phyloP scores from a whole-genome alignment of 2,888 invertebrate genomes.

The Theristus sp. region DNA sequence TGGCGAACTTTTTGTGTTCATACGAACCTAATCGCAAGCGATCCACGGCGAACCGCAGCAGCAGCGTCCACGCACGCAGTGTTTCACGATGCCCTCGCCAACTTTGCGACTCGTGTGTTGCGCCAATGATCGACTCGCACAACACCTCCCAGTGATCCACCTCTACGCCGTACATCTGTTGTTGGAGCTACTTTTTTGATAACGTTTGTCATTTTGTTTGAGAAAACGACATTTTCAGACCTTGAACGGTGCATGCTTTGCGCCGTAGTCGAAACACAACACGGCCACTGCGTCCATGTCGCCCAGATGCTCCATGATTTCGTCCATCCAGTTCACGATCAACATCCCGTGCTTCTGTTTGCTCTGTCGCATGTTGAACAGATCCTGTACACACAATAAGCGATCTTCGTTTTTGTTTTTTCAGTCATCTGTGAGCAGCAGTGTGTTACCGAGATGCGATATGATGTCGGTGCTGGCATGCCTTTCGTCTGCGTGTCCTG shows the following conservation, averaged over 20 bases:
- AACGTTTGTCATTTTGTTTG: no score
- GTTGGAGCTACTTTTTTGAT: no score
- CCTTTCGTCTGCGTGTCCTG: no score
- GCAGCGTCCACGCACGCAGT: slow-evolving; percentile 3
- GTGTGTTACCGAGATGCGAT: no score
- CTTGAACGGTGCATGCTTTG: no score
- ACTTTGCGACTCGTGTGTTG: background rate
- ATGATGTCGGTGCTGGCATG: no score
- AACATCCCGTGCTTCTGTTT: background rate
- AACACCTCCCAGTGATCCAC: slow-evolving; percentile 2
- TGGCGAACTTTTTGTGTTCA: no score
- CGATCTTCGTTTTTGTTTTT: no score
- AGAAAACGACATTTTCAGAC: no score
- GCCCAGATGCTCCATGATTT: background rate
- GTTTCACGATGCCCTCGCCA: slow-evolving; percentile 1
- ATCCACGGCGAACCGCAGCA: slow-evolving; percentile 6
- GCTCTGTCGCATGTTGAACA: no score
- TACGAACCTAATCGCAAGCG: slow-evolving; percentile 6
- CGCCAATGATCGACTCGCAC: slow-evolving; percentile 3
- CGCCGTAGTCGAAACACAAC: background rate
- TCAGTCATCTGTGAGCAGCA: no score
- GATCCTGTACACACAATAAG: no score
- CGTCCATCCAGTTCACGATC: background rate
- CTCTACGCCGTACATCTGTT: background rate
- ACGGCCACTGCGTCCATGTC: background rate